Base-by-base conservation (phyloP, 2,888 invertebrate genomes). In the Ephialtes manifestator region DNA sequence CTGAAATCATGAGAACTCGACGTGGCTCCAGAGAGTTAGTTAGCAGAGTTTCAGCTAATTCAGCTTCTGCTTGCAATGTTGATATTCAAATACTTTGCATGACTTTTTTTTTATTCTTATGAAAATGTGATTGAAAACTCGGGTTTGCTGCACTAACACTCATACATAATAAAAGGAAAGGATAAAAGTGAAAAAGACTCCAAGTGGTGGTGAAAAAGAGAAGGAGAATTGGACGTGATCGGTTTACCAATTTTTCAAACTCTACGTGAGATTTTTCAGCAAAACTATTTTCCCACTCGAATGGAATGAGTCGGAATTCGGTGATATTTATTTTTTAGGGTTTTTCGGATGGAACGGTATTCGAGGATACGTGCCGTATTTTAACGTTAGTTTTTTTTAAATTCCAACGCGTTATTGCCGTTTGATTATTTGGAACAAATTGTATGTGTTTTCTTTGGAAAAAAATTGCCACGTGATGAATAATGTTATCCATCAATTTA, bases 201-300 rank as follows among this genome's bases (percentile, higher is more conserved):
- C 13, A 13, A 63, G 18, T 20, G 71, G 3, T 39, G 11, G 51
- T 24, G 46, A 58, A 58, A 55, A 39, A 82, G 35, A 65, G 18
- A 68, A 51, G 18, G 55, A n/a, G 20, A 67, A 48, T 46, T 18
- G 31, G 58, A 78, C 77, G 82, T 83, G 82, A 78, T 55, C 48
- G 28, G 46, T 68, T 55, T 74, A 67, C 65, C 65, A 83, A 83
- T 60, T 60, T 28, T 55, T 13, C 53, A 31, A 28, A 18, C 3
- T 46, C 58, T 74, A 80, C 74, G 74, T 74, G 74, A 65, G 46
- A 67, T 67, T 80, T 72, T 67, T 60, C 24, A 46, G 8, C 7
- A 20, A 35, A 35, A 28, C 35, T 71, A n/a, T 63, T 71, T 71
- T 35, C 7, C n/a, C n/a, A n/a, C n/a, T n/a, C n/a, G n/a, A 11